Evolutionary conservation across 1,140 invertebrate species (phyloP).

Genomic region (Rhopalosiphum maidis): DNA sequence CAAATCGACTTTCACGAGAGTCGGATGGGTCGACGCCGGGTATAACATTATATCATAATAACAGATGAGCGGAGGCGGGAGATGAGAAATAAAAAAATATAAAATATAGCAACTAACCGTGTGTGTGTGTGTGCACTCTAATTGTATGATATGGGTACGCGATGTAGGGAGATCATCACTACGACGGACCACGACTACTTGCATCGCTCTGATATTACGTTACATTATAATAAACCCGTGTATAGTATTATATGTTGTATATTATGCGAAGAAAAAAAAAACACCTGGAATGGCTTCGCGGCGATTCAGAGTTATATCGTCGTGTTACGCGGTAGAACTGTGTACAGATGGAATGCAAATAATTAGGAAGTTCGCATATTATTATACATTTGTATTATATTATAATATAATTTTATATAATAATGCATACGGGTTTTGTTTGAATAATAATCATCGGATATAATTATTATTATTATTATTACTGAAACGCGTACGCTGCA

Average conservation of each 20-base stretch:
- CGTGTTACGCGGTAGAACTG: too few relatives aligned
- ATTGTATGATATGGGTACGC: background rate
- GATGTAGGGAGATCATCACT: background rate
- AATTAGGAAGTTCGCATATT: background rate
- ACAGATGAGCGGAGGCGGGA: background rate
- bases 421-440: background rate
- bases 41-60: background rate
- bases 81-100: too few relatives aligned
- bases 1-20: background rate
- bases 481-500: background rate
- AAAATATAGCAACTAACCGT: background rate
- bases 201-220: background rate
- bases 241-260: background rate
- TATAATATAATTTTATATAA: background rate
- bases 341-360: background rate
- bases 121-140: too few relatives aligned
- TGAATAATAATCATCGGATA: background rate
- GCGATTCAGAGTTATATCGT: background rate
- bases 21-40: too few relatives aligned
- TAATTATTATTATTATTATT: background rate
- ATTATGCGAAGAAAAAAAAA: background rate
- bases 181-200: background rate
- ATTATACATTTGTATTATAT: background rate
- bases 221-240: background rate
- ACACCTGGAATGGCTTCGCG: too few relatives aligned